Percentiles rank a stretch among this genome's conserved stretches.
phyloP scores from a whole-genome alignment of 2,888 invertebrate species.

The Tromatobia lineatoria region DNA sequence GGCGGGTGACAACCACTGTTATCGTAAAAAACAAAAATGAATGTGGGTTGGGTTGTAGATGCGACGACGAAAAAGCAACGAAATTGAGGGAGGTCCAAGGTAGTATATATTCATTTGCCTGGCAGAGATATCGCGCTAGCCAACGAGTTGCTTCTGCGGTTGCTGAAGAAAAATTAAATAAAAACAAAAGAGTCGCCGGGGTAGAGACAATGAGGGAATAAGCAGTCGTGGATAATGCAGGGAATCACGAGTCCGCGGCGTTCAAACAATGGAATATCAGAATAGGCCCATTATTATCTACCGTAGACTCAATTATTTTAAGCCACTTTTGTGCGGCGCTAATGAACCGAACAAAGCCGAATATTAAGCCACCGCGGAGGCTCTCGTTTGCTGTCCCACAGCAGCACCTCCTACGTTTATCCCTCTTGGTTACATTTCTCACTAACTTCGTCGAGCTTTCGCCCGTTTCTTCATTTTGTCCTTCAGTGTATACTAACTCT shows the following conservation, averaged over 20 bases:
- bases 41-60: not conserved
- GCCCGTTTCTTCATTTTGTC: conserved; percentile 24
- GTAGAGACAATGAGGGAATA: conserved; percentile 76
- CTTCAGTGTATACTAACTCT: not conserved
- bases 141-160: conserved; percentile 9
- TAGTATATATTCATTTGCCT: conserved; percentile 2
- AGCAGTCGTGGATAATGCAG: conserved; percentile 75
- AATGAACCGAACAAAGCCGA: conserved; percentile 82
- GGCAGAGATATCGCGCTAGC: conserved; percentile 28
- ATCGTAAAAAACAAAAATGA: not conserved
- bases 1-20: not conserved
- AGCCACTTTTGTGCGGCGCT: conserved; percentile 83
- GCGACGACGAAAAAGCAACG: conserved; percentile 19
- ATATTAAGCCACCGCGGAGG: conserved; percentile 77
- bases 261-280: conserved; percentile 81
- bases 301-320: conserved; percentile 83
- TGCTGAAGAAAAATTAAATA: conserved; percentile 73
- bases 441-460: conserved; percentile 14
- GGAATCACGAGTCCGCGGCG: conserved; percentile 76
- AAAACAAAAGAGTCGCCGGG: conserved; percentile 72
- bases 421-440: conserved; percentile 63
- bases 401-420: conserved; percentile 41
- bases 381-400: conserved; percentile 55
- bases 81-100: not conserved
- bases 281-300: conserved; percentile 80